Conservation (phyloP, 2,113 vertebrate species). For the Heterocephalus glaber region DNA sequence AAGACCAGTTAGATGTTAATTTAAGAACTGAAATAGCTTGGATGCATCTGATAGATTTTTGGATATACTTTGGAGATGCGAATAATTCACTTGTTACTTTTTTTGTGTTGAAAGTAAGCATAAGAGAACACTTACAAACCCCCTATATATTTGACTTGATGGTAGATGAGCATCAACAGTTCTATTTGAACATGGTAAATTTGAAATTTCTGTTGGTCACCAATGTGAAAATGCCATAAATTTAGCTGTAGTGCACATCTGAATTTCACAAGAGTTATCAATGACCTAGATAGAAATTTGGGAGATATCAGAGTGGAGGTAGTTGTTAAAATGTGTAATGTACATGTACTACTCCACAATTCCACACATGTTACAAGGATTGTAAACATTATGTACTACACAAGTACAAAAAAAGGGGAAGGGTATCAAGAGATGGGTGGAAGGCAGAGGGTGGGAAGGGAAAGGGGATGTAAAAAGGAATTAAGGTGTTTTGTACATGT, state of each 20-base stretch:
- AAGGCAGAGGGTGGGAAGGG: not conserved
- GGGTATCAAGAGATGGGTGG: not conserved
- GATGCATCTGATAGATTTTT: no score
- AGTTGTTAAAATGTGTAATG: not conserved
- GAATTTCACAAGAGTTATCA: not conserved
- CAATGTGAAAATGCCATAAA: not conserved
- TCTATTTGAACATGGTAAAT: not conserved
- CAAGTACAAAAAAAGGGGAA: not conserved
- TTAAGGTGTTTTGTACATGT: not conserved
- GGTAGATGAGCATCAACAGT: not conserved
- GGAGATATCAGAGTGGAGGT: not conserved
- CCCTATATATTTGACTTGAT: not conserved
- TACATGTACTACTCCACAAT: not conserved
- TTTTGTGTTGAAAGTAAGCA: not conserved
- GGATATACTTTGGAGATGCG: not conserved
- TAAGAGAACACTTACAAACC: not conserved
- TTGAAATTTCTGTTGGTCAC: not conserved
- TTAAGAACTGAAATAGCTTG: not conserved
- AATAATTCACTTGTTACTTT: not conserved
- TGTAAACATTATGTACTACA: not conserved
- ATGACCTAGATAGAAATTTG: not conserved
- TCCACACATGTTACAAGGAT: not conserved
- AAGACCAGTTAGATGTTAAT: not conserved
- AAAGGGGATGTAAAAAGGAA: not conserved
- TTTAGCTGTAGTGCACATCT: not conserved